Base-by-base conservation (phyloP, 2,113 vertebrate species). In the Mesembrinibis cayennensis region DNA sequence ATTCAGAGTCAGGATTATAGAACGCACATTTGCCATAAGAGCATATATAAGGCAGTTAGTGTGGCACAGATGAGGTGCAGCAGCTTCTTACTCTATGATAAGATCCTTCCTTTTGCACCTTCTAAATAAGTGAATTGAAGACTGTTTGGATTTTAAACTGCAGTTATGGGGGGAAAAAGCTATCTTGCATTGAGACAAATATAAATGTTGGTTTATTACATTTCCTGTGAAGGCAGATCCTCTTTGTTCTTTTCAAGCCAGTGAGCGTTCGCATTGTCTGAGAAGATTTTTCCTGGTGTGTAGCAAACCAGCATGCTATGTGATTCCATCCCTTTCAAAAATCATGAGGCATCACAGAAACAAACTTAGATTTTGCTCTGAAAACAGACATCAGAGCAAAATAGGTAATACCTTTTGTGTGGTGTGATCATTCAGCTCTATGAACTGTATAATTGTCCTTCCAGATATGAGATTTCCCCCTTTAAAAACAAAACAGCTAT, bases 401-500 rank as follows among this genome's bases (percentile, higher is more conserved):
- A 92, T 52, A 16, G 22, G 23, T 82, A 81, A 76, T 55, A n/a
- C 9, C 13, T 95, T 90, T 81, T 15, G 7, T 44, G 20, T 76
- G 12, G 8, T 80, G 53, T 84, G 73, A 94, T 93, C 71, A 52
- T 92, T 91, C 82, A 90, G 72, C 38, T 82, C 55, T 87, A 25
- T 65, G 65, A 95, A 63, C 83, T 89, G 52, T 21, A 53, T 63
- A 94, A 94, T 69, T 89, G n/a, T 84, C 44, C 65, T 91, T 94
- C 50, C 61, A 79, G 26, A 72, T 59, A 84, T 13, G 42, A 63
- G 52, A 86, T 56, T 76, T 91, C 38, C 32, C 9, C 5, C 27
- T 79, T 95, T 70, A 63, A 76, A 89, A 76, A 23, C 65, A 90
- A 87, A 92, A 23, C 13, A 65, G 25, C 14, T 45, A 16, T 59